These are phyloP conservation scores for Oreochromis aureus DNA, from an alignment of 2,113 vertebrate species.

Conservation along the genomic window DNA sequence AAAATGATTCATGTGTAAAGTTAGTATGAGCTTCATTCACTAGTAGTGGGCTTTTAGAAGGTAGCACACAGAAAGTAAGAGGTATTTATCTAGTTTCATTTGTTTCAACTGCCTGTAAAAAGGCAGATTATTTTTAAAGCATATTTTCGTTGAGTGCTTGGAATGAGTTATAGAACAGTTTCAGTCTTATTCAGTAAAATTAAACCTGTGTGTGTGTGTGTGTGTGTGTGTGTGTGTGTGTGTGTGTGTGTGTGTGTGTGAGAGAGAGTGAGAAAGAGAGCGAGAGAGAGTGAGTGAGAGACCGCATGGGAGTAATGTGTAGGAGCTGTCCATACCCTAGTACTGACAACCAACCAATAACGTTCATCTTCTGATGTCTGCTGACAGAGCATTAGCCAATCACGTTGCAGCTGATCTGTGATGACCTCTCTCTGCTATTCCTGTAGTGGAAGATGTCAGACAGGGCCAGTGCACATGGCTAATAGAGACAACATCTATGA, in stretches of 20 bases:
- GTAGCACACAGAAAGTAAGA: not conserved
- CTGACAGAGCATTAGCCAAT: slow-evolving; percentile 89
- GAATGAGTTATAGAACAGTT: not conserved
- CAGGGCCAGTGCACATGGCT: slow-evolving; percentile 7
- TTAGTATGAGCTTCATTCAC: slow-evolving; percentile 6
- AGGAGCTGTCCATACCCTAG: slow-evolving; percentile 59
- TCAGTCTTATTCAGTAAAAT: not conserved
- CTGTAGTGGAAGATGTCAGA: slow-evolving; percentile 24
- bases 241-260: not conserved
- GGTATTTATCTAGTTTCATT: not conserved
- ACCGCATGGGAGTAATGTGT: slow-evolving; percentile 25
- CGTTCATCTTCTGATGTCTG: slow-evolving; percentile 92
- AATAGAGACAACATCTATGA: not conserved
- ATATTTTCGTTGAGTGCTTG: not conserved
- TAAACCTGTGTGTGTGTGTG: not conserved
- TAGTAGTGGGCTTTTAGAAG: not conserved
- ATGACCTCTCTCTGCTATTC: slow-evolving; percentile 61
- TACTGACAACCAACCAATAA: slow-evolving; percentile 78
- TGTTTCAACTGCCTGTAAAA: not conserved
- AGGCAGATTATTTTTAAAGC: not conserved
- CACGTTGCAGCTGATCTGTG: slow-evolving; percentile 73
- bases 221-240: not conserved
- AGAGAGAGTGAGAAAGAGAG: not conserved
- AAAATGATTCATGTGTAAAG: slow-evolving; percentile 24
- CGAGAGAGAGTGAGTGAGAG: not conserved